These are phyloP conservation scores for Triops cancriformis DNA, from an alignment of 1,140 invertebrate genomes.

Conservation along the genomic window DNA sequence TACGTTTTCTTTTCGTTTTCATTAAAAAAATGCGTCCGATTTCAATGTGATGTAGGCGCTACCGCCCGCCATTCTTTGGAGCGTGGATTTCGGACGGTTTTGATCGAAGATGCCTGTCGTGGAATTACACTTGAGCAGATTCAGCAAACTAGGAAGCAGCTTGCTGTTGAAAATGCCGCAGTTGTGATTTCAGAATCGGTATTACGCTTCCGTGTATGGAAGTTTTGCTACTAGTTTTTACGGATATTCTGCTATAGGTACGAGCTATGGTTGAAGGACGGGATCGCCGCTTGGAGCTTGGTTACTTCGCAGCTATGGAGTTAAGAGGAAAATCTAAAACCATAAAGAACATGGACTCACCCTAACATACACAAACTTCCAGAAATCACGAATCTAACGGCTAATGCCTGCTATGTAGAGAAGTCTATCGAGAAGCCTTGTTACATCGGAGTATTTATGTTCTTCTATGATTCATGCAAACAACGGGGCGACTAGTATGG, in stretches of 20 bases:
- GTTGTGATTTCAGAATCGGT: slow-evolving; percentile 63
- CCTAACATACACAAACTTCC: not conserved
- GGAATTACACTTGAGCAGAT: slow-evolving; percentile 79
- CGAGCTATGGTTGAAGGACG: slow-evolving; percentile 74
- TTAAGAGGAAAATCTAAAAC: slow-evolving; percentile 45
- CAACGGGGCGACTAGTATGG: not conserved
- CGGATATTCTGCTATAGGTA: slow-evolving; percentile 47
- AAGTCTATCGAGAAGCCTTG: not conserved
- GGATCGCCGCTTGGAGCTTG: slow-evolving; percentile 73
- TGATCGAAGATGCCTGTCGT: slow-evolving; percentile 82
- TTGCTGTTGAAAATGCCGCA: slow-evolving; percentile 63
- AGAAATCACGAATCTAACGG: not conserved
- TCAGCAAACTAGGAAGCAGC: slow-evolving; percentile 64
- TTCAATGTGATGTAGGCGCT: slow-evolving; percentile 49
- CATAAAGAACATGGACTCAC: not conserved
- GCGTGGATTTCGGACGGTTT: slow-evolving; percentile 77
- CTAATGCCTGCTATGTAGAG: not conserved
- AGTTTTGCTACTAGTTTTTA: slow-evolving; percentile 19
- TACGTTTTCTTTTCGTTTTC: not conserved
- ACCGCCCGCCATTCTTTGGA: slow-evolving; percentile 78
- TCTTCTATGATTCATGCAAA: not conserved
- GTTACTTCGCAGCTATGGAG: slow-evolving; percentile 75
- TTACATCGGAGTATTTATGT: not conserved
- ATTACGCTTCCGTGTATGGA: not conserved
- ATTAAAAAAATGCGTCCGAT: not conserved